Evolutionary conservation across 53 echinoderm and acorn worm genomes (phyloP), one percentile per base, ranked within the genome.

Genomic region (Stichopus horrens): DNA sequence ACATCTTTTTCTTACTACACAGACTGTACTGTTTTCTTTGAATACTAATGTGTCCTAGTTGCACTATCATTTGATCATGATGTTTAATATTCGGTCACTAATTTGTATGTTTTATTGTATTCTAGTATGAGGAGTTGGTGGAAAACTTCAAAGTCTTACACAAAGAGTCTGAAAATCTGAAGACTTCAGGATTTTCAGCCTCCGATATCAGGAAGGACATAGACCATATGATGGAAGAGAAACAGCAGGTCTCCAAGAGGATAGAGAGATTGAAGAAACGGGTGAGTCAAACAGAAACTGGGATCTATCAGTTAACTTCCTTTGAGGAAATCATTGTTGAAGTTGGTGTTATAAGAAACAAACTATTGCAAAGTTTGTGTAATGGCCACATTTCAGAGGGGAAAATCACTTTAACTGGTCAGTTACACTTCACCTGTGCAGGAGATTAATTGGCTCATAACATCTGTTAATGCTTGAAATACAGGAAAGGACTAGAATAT

Each of bases 211-310:
- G 92, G 77, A 94, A 93, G 53, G 99, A 96, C 74, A 96, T 96
- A 77, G 77, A 89, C 14, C 99, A 99, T 88, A 99, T 99, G 94
- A 95, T 94, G 23, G 99, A 99, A 51, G 99, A 99, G 83, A 99
- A 94, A 86, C 94, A 96, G 52, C 99, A 99, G 88, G 86, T 99
- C 5, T 53, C 90, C 55, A 99, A 99, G 86, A 95, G 98, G 76
- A 93, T 98, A 52, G 95, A 95, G 22, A 92, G 94, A 55, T 91
- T 98, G 9, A 95, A 96, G 89, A 98, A 98, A 83, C 90, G 93
- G 95, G 98, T 98, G 71, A 79, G 71, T 73, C 4, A 71, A 71
- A 13, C n/a, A 16, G 37, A 37, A 37, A 37, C 37, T 37, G 37
- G 37, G 37, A 37, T 37, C 37, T 37, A 37, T 37, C 37, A 37